Base-by-base conservation (phyloP, 2,113 vertebrate species). In the Istiophorus platypterus region DNA sequence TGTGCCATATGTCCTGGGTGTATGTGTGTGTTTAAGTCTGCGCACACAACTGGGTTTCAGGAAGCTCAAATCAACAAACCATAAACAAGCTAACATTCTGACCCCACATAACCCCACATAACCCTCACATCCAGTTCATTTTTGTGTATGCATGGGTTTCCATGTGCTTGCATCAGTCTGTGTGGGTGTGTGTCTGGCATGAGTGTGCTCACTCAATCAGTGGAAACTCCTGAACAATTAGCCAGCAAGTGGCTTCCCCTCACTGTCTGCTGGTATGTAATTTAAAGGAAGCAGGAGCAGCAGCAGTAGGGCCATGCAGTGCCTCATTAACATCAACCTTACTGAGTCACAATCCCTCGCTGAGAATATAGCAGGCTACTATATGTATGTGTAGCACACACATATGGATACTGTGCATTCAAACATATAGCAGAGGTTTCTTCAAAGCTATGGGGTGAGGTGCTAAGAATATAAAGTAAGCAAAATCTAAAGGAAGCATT, bases 21-120 rank as follows among this genome's bases (percentile, higher is more conserved):
- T 20, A 31, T 58, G 26, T 76, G 59, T 71, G 29, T 29, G 42
- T 68, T 22, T 64, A 39, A 34, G 75, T 56, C 31, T 70, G 72
- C 71, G 54, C 49, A 62, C 13, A 29, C n/a, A 9, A 52, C 49
- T 82, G 67, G 59, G 72, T 84, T 84, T 91, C 80, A 80, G 65
- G 42, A 70, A 45, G 68, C 65, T 74, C 77, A 85, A 84, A 90
- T 89, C 85, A 92, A 92, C 89, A 91, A 91, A 90, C 90, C 89
- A 81, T 88, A 80, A 91, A 93, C 78, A 78, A 81, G 67, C 72
- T 47, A 61, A 84, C 79, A 84, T 64, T 73, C 24, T 81, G 80
- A 87, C 73, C 82, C 41, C 27, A 13, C 58, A 58, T 69, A 49
- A 78, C 63, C 83, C 51, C 7, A 42, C 52, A 58, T 56, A 79